These are phyloP conservation scores for Apocheima hispidaria DNA, from an alignment of 2,888 invertebrate species.

Conservation along the genomic window DNA sequence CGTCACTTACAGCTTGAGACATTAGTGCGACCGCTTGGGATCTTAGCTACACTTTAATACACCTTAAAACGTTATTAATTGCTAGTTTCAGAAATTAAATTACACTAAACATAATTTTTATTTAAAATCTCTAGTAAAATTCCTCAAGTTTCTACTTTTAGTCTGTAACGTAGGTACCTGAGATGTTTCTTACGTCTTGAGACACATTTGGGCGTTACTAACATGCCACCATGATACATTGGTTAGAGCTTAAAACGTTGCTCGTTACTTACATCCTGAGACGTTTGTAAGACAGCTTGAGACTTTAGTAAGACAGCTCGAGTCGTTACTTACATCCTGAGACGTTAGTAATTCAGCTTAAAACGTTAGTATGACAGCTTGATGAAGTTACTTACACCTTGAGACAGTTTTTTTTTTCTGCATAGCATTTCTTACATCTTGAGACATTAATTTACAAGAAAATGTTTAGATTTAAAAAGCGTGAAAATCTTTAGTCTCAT, in stretches of 20 bases:
- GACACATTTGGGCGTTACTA: too few relatives aligned
- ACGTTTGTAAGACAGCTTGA: not conserved
- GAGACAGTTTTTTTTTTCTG: too few relatives aligned
- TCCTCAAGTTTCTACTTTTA: too few relatives aligned
- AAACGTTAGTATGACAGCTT: too few relatives aligned
- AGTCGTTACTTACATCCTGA: not conserved
- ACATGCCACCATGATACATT: too few relatives aligned
- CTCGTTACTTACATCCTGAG: not conserved
- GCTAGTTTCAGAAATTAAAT: not conserved
- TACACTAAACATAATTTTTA: not conserved
- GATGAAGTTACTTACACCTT: not conserved
- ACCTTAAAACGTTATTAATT: not conserved
- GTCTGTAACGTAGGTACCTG: not conserved
- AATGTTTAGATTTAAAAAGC: not conserved
- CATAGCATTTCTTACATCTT: not conserved
- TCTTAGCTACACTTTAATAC: too few relatives aligned
- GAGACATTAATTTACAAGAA: not conserved
- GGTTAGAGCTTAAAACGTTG: too few relatives aligned
- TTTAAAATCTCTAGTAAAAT: not conserved
- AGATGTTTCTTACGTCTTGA: not conserved
- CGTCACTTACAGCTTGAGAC: not conserved
- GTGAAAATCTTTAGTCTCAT: not conserved
- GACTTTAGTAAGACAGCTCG: not conserved
- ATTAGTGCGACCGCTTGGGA: too few relatives aligned
- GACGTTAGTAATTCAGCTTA: too few relatives aligned